Base-by-base conservation (phyloP, 2,113 vertebrate species). In the Labeo rohita region DNA sequence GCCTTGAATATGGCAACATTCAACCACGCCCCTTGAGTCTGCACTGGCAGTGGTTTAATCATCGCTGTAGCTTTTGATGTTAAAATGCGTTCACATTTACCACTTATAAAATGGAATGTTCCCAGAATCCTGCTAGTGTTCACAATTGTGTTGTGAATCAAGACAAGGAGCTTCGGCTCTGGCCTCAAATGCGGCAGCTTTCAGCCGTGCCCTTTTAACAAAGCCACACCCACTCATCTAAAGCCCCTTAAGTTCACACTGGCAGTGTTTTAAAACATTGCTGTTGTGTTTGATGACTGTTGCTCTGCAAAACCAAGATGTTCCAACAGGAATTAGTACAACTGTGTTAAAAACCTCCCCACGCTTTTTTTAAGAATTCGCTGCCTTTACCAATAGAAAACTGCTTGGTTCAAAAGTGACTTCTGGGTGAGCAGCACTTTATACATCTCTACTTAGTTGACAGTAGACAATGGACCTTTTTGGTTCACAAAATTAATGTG, bases 221-320 rank as follows among this genome's bases (percentile, higher is more conserved):
- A 74, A 74, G 43, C 70, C 74, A 54, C 50, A 43, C 63, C 74
- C 23, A 34, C 36, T 28, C 23, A 15, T 23, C 16, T 43, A 54
- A 87, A 49, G 75, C 23, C 68, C 72, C 81, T 75, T 21, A 34
- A 72, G 10, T 23, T 80, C 54, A 80, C 56, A 80, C 78, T 63
- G 21, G 2, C 79, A 80, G 13, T 23, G n/a, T 28, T 63, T 63
- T 56, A 56, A 61, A 56, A 18, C 15, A 18, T 3, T 59, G 18
- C 52, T 21, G 36, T 76, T 21, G 68, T 6, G 39, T 45, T 72
- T 43, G 18, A 59, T 8, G 8, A 9, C 56, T 1, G 0, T 59
- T n/a, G 18, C 56, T 21, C 18, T 21, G 18, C 8, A 18, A 2
- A n/a, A n/a, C n/a, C 56, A n/a, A 61, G 8, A n/a, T 18, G 9